Evolutionary conservation across 35 echinoderm and acorn worm species (phyloP).

Genomic region (Ophiothrix spiculata): DNA sequence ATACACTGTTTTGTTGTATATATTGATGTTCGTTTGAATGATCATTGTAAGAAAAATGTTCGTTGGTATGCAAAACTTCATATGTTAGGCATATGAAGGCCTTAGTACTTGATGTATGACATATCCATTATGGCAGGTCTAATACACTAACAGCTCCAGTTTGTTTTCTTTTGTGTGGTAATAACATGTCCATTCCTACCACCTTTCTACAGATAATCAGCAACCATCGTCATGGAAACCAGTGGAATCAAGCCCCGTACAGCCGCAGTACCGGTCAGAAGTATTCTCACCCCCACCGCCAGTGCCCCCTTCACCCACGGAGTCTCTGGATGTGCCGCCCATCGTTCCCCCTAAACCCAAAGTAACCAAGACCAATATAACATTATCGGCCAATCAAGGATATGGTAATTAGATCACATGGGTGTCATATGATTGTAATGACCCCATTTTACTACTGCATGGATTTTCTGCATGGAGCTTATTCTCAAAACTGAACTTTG

Average conservation of each 20-base stretch:
- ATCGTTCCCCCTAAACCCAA: constrained; percentile 54
- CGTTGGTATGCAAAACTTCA: no score
- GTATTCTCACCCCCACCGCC: constrained; percentile 48
- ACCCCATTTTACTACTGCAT: not conserved
- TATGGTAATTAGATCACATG: constrained; percentile 14
- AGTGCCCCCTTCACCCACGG: constrained; percentile 44
- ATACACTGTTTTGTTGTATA: no score
- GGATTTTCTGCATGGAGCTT: not conserved
- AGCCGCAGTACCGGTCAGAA: not conserved
- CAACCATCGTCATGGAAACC: constrained; percentile 24
- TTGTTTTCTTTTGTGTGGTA: no score
- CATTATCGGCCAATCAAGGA: constrained; percentile 49
- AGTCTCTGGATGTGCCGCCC: constrained; percentile 35
- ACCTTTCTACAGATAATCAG: not conserved
- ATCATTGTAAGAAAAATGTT: no score
- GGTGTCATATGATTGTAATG: not conserved
- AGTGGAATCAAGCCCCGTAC: constrained; percentile 14
- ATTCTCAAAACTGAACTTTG: no score
- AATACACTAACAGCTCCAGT: no score
- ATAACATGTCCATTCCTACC: not conserved
- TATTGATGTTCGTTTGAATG: no score
- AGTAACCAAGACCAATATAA: constrained; percentile 53
- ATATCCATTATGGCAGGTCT: no score
- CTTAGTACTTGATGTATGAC: no score
- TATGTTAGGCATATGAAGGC: no score